Conservation (phyloP, 2,797 vertebrate genomes). For the Manis crassicaudata region DNA sequence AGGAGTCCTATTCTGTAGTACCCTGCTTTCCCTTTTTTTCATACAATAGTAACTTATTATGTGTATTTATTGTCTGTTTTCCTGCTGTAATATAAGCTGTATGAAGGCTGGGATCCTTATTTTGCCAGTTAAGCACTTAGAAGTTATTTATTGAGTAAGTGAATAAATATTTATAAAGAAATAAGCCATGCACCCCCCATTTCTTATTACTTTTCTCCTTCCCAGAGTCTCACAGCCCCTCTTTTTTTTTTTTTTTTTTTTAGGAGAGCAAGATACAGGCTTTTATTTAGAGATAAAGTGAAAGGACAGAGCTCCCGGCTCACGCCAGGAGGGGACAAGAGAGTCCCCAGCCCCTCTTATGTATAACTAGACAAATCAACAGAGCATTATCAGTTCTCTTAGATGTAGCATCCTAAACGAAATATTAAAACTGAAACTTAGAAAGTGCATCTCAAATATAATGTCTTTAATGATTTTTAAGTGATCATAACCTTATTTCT, state of each 20-base stretch:
- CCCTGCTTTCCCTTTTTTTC: neutral
- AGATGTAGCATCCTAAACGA: neutral
- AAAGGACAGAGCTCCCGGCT: too few relatives aligned
- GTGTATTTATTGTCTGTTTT: neutral
- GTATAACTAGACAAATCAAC: neutral
- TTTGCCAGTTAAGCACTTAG: neutral
- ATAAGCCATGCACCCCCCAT: neutral
- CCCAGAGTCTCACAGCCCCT: neutral
- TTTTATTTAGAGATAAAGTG: too few relatives aligned
- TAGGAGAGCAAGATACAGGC: too few relatives aligned
- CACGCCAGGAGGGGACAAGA: too few relatives aligned
- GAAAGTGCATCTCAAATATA: neutral
- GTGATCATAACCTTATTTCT: neutral
- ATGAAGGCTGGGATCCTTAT: neutral
- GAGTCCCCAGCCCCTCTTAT: neutral
- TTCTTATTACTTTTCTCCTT: neutral
- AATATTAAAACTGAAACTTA: neutral
- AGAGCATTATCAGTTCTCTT: neutral
- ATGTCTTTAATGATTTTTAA: neutral
- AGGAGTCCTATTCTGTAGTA: neutral
- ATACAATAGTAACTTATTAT: neutral
- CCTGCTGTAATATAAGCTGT: neutral
- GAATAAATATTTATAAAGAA: neutral
- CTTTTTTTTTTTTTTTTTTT: neutral
- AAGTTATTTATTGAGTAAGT: neutral